These are phyloP conservation scores for Mallotus villosus DNA, from an alignment of 2,797 vertebrate genomes.

Conservation along the genomic window DNA sequence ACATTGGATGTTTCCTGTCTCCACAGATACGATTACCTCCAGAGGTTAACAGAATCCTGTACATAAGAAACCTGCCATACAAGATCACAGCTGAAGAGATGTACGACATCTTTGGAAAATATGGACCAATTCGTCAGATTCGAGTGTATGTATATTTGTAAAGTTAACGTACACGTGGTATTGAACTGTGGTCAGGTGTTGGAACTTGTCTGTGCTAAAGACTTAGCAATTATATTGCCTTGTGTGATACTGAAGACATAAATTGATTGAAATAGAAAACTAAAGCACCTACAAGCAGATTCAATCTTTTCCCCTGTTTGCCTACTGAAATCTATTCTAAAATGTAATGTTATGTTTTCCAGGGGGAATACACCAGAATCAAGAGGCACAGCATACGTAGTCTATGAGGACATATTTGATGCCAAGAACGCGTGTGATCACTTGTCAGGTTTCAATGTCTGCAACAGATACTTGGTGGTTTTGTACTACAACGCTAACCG, in stretches of 20 bases:
- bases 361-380: constrained; percentile 97
- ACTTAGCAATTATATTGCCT: no score
- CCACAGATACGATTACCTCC: constrained; percentile 92
- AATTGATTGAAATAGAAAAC: no score
- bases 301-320: not conserved
- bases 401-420: constrained; percentile 99
- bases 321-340: not conserved
- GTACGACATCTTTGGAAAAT: constrained; percentile 99
- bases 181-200: no score
- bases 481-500: constrained; percentile 98
- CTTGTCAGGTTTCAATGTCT: constrained; percentile 96
- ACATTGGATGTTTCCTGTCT: not conserved
- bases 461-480: constrained; percentile 97
- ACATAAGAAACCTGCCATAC: constrained; percentile 94
- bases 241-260: no score
- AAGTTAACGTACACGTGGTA: not conserved
- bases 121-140: constrained; percentile 96
- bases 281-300: no score
- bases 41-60: constrained; percentile 95
- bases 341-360: constrained; percentile 21
- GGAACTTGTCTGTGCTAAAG: no score
- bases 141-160: constrained; percentile 87
- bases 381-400: constrained; percentile 95
- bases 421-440: constrained; percentile 98
- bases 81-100: constrained; percentile 99